Conservation (phyloP, 1,140 invertebrate genomes). For the Eumaeus atala region DNA sequence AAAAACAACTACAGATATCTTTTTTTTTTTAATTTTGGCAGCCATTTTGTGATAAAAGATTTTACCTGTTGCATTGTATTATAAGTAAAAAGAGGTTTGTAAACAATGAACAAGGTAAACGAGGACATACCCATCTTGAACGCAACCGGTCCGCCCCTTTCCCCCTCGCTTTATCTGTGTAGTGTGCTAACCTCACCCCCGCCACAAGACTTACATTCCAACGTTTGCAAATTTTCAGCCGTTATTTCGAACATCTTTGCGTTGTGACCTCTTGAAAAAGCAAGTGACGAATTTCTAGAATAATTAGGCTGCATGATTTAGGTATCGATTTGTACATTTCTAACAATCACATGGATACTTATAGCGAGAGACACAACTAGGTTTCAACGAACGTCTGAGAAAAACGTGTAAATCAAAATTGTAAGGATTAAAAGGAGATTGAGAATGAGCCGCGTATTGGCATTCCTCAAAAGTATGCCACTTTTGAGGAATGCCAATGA, state of each 20-base stretch:
- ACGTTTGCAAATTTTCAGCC: conserved; percentile 7
- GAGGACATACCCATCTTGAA: conserved; percentile 51
- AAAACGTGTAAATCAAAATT: too few species aligned
- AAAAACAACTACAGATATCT: conserved; percentile 21
- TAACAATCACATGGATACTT: too few species aligned
- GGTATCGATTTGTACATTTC: too few species aligned
- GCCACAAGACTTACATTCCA: conserved; percentile 7
- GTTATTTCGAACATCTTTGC: not conserved
- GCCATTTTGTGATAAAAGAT: not conserved
- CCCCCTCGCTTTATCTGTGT: conserved; percentile 28
- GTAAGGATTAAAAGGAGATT: too few species aligned
- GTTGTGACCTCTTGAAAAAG: not conserved
- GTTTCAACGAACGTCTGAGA: too few species aligned
- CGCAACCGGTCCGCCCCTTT: conserved; percentile 45
- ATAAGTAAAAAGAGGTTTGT: conserved; percentile 8
- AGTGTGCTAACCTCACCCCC: conserved; percentile 14
- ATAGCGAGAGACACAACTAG: too few species aligned
- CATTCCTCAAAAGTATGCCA: too few species aligned
- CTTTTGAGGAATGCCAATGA: too few species aligned
- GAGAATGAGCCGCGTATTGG: too few species aligned
- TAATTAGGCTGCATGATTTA: too few species aligned
- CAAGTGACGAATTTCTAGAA: not conserved
- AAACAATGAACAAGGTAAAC: conserved; percentile 41
- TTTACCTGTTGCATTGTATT: conserved; percentile 9
- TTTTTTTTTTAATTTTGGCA: conserved; percentile 10